Conservation (phyloP, 2,888 invertebrate species). For the Balanococcus diminutus region DNA sequence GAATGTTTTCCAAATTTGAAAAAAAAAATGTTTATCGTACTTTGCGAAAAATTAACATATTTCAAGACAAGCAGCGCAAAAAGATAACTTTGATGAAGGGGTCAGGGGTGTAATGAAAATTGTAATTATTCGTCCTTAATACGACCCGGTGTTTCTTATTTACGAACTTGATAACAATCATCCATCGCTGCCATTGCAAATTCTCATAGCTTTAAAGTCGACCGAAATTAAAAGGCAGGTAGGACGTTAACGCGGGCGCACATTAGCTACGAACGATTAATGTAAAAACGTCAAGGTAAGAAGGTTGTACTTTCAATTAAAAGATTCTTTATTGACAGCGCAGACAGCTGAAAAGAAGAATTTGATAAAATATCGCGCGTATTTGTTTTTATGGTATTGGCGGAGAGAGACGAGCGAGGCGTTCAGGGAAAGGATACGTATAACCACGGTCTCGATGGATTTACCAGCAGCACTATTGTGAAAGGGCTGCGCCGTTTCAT, state of each 20-base stretch:
- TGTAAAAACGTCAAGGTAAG: background rate
- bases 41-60: no score
- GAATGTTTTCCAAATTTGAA: no score
- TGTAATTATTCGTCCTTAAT: background rate
- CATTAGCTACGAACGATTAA: background rate
- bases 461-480: background rate
- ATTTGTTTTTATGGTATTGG: background rate
- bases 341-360: conserved; percentile 16
- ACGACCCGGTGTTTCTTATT: background rate
- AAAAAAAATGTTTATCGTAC: no score
- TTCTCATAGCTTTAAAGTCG: background rate
- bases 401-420: background rate
- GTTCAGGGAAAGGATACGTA: background rate
- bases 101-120: no score
- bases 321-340: conserved; percentile 16
- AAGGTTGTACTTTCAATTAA: conserved; percentile 3
- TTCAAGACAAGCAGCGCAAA: no score
- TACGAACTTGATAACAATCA: background rate
- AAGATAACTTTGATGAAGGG: no score
- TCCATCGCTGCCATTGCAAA: background rate
- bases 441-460: background rate
- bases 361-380: background rate
- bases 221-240: background rate
- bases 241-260: background rate
- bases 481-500: background rate